A percentile compares a stretch with the other conserved stretches of the same genome.
These are phyloP conservation scores for Eublepharis macularius DNA, from an alignment of 2,113 vertebrate genomes.

Conservation along the genomic window DNA sequence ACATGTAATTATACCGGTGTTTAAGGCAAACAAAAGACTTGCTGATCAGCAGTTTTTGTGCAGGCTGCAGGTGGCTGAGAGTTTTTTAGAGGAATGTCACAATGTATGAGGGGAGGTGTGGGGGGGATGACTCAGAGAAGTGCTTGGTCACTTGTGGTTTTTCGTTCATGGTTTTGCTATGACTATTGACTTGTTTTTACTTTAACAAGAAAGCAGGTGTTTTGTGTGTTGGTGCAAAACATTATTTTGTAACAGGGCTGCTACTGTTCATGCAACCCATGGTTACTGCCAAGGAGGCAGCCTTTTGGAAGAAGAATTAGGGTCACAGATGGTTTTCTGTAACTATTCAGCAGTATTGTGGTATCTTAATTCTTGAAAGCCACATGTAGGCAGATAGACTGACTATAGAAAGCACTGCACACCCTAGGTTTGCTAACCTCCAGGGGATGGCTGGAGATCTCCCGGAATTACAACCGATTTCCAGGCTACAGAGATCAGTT, in stretches of 20 bases:
- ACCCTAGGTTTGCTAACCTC: too few relatives aligned
- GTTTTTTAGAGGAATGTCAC: conserved; percentile 70
- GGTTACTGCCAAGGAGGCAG: background rate
- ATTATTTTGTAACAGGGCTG: conserved; percentile 17
- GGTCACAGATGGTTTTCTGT: background rate
- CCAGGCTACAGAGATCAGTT: too few relatives aligned
- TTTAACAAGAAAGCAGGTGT: conserved; percentile 77
- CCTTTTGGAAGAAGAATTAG: background rate
- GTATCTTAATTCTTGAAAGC: background rate
- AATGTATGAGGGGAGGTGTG: conserved; percentile 39
- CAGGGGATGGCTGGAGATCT: too few relatives aligned
- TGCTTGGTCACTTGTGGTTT: conserved; percentile 81
- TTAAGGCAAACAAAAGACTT: conserved; percentile 58
- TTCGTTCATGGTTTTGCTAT: conserved; percentile 82
- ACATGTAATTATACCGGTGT: conserved; percentile 52
- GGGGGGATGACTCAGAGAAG: conserved; percentile 77
- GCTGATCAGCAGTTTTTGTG: conserved; percentile 56
- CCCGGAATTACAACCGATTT: too few relatives aligned
- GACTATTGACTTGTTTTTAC: conserved; percentile 75
- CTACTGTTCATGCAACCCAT: background rate
- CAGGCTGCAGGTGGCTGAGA: conserved; percentile 72
- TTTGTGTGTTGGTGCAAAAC: conserved; percentile 56
- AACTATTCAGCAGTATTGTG: background rate
- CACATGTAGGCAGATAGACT: background rate
- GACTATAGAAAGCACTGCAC: background rate